A percentile compares a stretch with the other conserved stretches of the same genome.
Evolutionary conservation across 2,888 invertebrate species (phyloP).

Genomic region (Didymodactylos carnosus): DNA sequence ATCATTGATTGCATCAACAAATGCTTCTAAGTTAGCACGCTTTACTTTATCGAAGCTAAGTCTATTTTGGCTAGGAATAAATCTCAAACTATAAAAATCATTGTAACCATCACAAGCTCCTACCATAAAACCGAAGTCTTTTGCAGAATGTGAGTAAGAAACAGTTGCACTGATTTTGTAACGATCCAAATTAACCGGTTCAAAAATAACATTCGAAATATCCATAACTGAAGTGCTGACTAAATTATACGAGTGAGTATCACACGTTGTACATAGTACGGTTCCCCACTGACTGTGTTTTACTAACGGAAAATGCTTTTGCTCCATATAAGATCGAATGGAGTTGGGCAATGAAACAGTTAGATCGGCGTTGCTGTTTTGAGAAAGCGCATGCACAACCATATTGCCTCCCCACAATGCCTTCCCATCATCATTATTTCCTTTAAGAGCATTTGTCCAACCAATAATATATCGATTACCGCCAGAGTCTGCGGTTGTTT

Average conservation of each 20-base stretch:
- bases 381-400: neutral
- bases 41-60: neutral
- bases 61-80: neutral
- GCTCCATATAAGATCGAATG: neutral
- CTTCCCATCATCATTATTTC: neutral
- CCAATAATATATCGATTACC: neutral
- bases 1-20: neutral
- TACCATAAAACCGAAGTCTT: neutral
- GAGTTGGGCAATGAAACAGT: neutral
- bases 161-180: neutral
- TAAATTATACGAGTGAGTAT: neutral
- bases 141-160: neutral
- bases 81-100: neutral
- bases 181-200: neutral
- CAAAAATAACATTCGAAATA: neutral
- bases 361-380: neutral
- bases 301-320: neutral
- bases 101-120: neutral
- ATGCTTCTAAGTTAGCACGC: neutral
- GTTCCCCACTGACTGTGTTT: neutral
- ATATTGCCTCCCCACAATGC: neutral
- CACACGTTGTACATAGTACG: neutral
- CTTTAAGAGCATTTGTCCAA: neutral
- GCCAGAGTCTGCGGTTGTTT: neutral
- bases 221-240: neutral